Conservation (phyloP, 1,140 invertebrate species). For the Notospermus geniculatus region DNA sequence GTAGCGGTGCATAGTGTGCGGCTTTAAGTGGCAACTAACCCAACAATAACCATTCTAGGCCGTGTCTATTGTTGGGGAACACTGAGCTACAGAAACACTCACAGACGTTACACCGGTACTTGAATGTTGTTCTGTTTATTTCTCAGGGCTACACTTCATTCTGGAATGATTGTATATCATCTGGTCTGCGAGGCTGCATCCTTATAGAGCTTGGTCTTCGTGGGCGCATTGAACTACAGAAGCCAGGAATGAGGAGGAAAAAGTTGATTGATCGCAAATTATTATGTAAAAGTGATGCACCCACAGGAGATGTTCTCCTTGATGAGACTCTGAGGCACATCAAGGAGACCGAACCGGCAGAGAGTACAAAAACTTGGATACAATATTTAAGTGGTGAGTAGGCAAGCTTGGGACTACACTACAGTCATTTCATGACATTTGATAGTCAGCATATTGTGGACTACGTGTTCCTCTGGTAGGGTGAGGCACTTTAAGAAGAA, state of each 20-base stretch:
- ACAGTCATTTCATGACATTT: background rate
- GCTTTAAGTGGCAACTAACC: too few relatives aligned
- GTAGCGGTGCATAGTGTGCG: too few relatives aligned
- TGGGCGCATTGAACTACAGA: constrained; percentile 93
- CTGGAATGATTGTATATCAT: constrained; percentile 99
- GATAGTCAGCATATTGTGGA: background rate
- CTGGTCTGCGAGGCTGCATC: constrained; percentile 96
- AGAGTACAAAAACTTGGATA: constrained; percentile 98
- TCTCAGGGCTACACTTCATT: constrained; percentile 98
- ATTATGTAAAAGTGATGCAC: constrained; percentile 76
- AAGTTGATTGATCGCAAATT: constrained; percentile 76
- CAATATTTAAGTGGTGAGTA: constrained; percentile 95
- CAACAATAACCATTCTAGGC: too few relatives aligned
- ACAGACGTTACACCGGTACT: too few relatives aligned
- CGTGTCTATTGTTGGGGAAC: too few relatives aligned
- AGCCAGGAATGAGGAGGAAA: constrained; percentile 91
- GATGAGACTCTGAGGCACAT: constrained; percentile 99
- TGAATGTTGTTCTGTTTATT: too few relatives aligned
- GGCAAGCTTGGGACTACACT: too few relatives aligned
- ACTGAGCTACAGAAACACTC: too few relatives aligned
- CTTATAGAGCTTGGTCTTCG: constrained; percentile 93
- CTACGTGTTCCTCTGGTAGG: too few relatives aligned
- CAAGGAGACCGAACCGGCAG: constrained; percentile 81
- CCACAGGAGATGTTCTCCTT: constrained; percentile 95
- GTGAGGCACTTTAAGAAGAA: too few relatives aligned